Evolutionary conservation across 2,888 invertebrate genomes (phyloP).

Genomic region (Julus scandinavius): DNA sequence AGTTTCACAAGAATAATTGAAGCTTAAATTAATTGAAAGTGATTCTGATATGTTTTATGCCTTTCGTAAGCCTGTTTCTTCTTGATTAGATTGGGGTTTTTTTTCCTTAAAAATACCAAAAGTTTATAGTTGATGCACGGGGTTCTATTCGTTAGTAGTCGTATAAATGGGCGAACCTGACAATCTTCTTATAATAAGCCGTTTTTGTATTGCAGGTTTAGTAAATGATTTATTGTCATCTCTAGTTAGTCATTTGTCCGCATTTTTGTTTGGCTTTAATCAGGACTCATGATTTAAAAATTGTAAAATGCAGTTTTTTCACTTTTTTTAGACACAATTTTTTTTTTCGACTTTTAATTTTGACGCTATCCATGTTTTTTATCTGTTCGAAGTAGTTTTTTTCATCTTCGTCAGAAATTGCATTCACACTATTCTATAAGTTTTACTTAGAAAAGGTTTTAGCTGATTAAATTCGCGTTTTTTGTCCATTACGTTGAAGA

Average conservation of each 20-base stretch:
- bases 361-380: not conserved
- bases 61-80: not conserved
- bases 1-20: slow-evolving; percentile 4
- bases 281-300: not conserved
- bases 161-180: too few relatives aligned
- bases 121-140: not conserved
- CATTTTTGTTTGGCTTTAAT: not conserved
- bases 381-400: not conserved
- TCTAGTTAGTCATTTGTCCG: not conserved
- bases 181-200: too few relatives aligned
- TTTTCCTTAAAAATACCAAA: not conserved
- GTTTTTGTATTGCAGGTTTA: too few relatives aligned
- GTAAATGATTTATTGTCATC: too few relatives aligned
- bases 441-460: not conserved
- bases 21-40: slow-evolving; percentile 4
- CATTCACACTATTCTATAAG: not conserved
- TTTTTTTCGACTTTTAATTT: not conserved
- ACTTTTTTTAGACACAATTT: not conserved
- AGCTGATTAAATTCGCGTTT: slow-evolving; percentile 17
- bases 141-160: not conserved
- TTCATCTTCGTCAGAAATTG: not conserved
- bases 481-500: slow-evolving; percentile 28
- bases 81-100: not conserved
- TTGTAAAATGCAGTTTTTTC: not conserved
- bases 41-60: not conserved